phyloP scores from a whole-genome alignment of 2,797 vertebrate genomes.

The Gymnoscopelus microlampas region DNA sequence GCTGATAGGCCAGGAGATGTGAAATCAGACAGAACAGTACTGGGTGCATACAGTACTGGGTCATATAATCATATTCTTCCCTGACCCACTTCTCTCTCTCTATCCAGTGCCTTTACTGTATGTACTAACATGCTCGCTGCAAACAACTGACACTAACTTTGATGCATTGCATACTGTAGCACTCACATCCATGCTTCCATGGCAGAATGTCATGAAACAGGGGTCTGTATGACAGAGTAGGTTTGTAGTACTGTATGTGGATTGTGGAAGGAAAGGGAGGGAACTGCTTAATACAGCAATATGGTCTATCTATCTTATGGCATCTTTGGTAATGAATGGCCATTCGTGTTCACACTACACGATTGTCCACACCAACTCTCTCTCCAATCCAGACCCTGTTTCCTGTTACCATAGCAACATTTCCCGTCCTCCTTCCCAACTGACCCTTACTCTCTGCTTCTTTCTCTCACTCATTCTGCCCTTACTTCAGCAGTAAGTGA shows the following conservation, averaged over 20 bases:
- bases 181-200: constrained; percentile 25
- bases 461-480: constrained; percentile 46
- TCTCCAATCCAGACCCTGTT: constrained; percentile 47
- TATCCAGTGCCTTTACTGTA: constrained; percentile 47
- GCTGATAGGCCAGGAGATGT: constrained; percentile 53
- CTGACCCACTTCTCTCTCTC: constrained; percentile 60
- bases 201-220: neutral
- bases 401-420: constrained; percentile 75
- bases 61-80: constrained; percentile 47
- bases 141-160: constrained; percentile 47
- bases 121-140: constrained; percentile 41
- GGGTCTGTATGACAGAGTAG: constrained; percentile 8
- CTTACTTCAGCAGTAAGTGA: constrained; percentile 35
- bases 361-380: constrained; percentile 51
- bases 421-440: constrained; percentile 53
- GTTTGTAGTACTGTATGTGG: constrained; percentile 20
- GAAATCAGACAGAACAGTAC: constrained; percentile 52
- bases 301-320: too few relatives aligned
- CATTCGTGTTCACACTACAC: constrained; percentile 47
- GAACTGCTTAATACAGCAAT: too few relatives aligned
- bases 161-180: constrained; percentile 27
- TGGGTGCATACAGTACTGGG: constrained; percentile 21
- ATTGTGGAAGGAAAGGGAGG: constrained; percentile 8
- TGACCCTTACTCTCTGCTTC: constrained; percentile 59
- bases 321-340: neutral